phyloP scores from a whole-genome alignment of 2,113 vertebrate genomes.

The Notechis scutatus region DNA sequence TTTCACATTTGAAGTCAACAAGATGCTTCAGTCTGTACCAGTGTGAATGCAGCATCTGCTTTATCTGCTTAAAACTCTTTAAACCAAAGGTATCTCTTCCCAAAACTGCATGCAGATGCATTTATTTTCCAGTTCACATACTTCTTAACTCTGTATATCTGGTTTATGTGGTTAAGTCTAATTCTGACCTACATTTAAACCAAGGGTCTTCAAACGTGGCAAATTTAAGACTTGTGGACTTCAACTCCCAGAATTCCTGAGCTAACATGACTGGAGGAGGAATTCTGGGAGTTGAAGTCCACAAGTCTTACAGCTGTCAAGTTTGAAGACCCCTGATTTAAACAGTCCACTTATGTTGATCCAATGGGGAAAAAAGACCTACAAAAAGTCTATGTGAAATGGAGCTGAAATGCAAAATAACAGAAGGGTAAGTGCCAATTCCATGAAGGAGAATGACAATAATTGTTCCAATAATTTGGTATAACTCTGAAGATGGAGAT shows the following conservation, averaged over 20 bases:
- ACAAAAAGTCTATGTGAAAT: not conserved
- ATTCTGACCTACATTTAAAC: not conserved
- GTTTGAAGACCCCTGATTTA: not conserved
- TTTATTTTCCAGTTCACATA: not conserved
- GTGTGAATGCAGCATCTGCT: not conserved
- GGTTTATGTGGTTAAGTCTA: not conserved
- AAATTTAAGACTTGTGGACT: too few species aligned
- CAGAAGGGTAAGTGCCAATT: not conserved
- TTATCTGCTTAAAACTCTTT: not conserved
- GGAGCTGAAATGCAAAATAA: not conserved
- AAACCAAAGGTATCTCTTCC: not conserved
- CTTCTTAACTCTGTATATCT: too few species aligned
- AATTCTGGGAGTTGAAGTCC: too few species aligned
- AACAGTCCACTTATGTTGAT: not conserved
- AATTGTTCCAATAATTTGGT: not conserved
- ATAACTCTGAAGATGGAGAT: not conserved
- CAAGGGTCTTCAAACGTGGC: too few species aligned
- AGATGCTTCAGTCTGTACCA: not conserved
- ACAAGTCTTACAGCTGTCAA: too few species aligned
- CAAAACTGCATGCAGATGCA: not conserved
- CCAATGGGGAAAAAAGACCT: not conserved
- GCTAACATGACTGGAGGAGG: too few species aligned
- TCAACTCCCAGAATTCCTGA: too few species aligned
- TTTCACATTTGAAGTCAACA: not conserved
- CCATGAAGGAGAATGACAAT: not conserved